Evolutionary conservation across 2,888 invertebrate genomes (phyloP).

Genomic region (Leptogaster cylindrica): DNA sequence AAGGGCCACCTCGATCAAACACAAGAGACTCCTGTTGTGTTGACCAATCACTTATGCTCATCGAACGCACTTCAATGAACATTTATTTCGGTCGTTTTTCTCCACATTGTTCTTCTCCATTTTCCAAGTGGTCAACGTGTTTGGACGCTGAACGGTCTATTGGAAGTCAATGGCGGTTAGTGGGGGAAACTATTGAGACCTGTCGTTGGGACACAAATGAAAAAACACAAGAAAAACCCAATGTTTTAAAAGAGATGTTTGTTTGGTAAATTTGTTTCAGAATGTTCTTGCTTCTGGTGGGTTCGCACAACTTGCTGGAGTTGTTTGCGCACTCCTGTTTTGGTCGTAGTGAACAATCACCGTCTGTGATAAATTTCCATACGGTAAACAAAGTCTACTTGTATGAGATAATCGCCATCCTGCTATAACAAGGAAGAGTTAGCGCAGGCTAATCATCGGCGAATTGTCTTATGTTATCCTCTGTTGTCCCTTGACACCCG

Average conservation of each 20-base stretch:
- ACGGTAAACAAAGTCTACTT: too few relatives aligned
- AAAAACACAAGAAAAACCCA: background rate
- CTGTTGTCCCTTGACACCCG: too few relatives aligned
- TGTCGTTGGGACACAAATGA: too few relatives aligned
- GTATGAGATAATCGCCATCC: too few relatives aligned
- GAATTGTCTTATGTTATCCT: background rate
- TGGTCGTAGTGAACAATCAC: too few relatives aligned
- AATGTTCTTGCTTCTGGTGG: background rate
- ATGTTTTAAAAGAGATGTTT: background rate
- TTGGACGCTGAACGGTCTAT: background rate
- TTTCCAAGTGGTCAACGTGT: background rate
- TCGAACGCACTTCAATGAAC: background rate
- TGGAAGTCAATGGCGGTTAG: background rate
- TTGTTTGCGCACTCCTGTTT: too few relatives aligned
- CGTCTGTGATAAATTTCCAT: too few relatives aligned
- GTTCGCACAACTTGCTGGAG: too few relatives aligned
- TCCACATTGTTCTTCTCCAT: background rate
- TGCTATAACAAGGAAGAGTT: background rate
- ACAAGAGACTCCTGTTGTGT: background rate
- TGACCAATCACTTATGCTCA: slow-evolving; percentile 1
- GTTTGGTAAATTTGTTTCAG: background rate
- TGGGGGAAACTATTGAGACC: too few relatives aligned
- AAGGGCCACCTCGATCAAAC: background rate
- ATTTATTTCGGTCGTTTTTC: background rate
- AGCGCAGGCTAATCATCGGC: background rate